phyloP scores from a whole-genome alignment of 2,888 invertebrate species.

The Drepana falcataria region DNA sequence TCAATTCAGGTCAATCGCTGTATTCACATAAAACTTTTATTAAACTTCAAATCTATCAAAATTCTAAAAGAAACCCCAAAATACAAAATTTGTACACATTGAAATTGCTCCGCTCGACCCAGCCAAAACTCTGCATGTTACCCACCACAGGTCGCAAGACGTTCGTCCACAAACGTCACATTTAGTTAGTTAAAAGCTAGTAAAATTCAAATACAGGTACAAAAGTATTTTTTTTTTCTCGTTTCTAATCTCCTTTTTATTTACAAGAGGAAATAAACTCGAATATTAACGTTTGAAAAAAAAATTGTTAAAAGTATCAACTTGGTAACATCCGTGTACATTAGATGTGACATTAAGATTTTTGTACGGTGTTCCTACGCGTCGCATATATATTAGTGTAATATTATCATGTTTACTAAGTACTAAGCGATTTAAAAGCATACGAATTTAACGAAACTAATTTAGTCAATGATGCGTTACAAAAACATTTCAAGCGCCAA shows the following conservation, averaged over 20 bases:
- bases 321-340: slow-evolving; percentile 37
- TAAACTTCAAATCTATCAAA: no score
- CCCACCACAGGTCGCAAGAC: slow-evolving; percentile 5
- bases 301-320: slow-evolving; percentile 27
- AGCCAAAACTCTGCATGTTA: no score
- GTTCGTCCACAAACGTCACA: slow-evolving; percentile 17
- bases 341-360: slow-evolving; percentile 25
- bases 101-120: no score
- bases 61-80: no score
- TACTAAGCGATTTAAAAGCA: slow-evolving; percentile 61
- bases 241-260: slow-evolving; percentile 42
- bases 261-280: slow-evolving; percentile 52
- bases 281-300: slow-evolving; percentile 26
- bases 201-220: slow-evolving; percentile 65
- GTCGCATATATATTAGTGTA: slow-evolving; percentile 24
- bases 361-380: slow-evolving; percentile 28
- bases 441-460: slow-evolving; percentile 29
- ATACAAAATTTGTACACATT: no score
- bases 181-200: slow-evolving; percentile 42
- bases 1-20: no score
- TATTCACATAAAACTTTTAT: no score
- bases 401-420: slow-evolving; percentile 42
- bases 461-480: slow-evolving; percentile 33
- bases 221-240: slow-evolving; percentile 60
- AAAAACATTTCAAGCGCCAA: slow-evolving; percentile 37